These are phyloP conservation scores for Buphagus erythrorhynchus DNA, from an alignment of 2,797 vertebrate genomes.

Conservation along the genomic window DNA sequence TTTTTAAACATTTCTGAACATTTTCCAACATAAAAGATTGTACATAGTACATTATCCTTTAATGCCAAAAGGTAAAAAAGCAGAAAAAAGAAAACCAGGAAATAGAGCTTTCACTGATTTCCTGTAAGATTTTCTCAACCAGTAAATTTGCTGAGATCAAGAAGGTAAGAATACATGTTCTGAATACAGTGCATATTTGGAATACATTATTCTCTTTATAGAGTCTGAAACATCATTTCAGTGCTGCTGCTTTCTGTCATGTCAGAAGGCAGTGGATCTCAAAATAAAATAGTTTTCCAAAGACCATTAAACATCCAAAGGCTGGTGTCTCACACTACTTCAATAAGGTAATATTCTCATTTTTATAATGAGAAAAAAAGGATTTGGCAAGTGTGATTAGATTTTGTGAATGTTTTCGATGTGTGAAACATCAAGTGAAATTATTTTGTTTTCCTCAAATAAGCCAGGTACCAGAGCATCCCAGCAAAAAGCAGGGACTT, in stretches of 20 bases:
- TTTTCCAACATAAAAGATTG: background rate
- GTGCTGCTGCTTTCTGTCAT: background rate
- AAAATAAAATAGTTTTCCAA: background rate
- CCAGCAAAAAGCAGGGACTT: background rate
- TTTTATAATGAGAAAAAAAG: background rate
- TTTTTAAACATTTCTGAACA: slow-evolving; percentile 53
- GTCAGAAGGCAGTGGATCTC: background rate
- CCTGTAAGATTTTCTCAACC: background rate
- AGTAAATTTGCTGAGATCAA: background rate
- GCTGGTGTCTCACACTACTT: background rate
- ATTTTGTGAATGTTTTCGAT: background rate
- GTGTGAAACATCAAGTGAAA: background rate
- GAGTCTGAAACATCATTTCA: background rate
- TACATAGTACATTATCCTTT: background rate
- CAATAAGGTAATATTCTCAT: background rate
- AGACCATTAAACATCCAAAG: background rate
- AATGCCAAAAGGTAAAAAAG: background rate
- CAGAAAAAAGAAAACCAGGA: background rate
- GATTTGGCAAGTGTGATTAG: background rate
- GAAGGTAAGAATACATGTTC: background rate
- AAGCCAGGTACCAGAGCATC: background rate
- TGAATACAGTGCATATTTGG: background rate
- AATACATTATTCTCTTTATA: background rate
- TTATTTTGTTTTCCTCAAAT: background rate
- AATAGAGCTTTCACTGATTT: background rate